Percentiles rank a stretch among this genome's conserved stretches.
These are phyloP conservation scores for Anguilla rostrata DNA, from an alignment of 2,113 vertebrate genomes.

Conservation along the genomic window DNA sequence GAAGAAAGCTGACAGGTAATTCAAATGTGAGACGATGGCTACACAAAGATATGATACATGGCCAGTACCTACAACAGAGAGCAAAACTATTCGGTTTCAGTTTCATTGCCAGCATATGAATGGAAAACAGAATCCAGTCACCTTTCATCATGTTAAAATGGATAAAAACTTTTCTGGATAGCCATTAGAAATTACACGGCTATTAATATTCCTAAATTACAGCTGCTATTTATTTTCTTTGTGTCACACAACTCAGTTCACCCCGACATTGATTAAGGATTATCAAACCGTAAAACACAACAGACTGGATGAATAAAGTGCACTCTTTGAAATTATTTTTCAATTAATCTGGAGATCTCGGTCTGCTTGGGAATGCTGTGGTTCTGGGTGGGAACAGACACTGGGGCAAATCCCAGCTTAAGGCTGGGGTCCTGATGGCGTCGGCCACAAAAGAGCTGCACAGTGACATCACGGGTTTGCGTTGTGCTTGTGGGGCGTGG, in stretches of 20 bases:
- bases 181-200: not conserved
- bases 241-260: not conserved
- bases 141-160: not conserved
- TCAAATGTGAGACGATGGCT: not conserved
- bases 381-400: not conserved
- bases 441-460: too few relatives aligned
- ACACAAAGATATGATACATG: not conserved
- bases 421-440: too few relatives aligned
- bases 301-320: not conserved
- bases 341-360: not conserved
- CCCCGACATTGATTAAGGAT: not conserved
- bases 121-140: not conserved
- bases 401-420: too few relatives aligned
- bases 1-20: not conserved
- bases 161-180: constrained; percentile 9
- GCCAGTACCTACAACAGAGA: not conserved
- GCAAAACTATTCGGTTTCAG: not conserved
- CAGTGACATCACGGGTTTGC: too few relatives aligned
- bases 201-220: not conserved
- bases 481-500: too few relatives aligned
- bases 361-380: not conserved
- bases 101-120: not conserved
- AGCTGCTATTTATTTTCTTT: not conserved
- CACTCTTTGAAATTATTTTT: not conserved
- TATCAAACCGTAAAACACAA: not conserved